phyloP scores from a whole-genome alignment of 2,113 vertebrate species.

The Corvus hawaiiensis region DNA sequence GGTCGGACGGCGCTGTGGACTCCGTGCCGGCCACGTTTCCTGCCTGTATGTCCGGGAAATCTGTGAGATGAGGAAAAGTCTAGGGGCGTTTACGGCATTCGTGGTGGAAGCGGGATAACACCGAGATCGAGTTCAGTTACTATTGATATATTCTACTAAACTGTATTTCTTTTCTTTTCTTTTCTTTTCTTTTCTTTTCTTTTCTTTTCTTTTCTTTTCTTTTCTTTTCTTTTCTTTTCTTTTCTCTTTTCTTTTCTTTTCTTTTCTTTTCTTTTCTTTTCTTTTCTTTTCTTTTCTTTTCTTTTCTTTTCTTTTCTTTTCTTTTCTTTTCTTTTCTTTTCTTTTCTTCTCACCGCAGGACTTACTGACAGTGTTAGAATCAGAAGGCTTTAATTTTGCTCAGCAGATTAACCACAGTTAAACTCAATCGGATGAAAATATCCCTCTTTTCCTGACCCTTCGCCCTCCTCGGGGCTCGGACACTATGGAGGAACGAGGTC shows the following conservation, averaged over 20 bases:
- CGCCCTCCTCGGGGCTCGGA: not conserved
- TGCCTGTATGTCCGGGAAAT: not conserved
- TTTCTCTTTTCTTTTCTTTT: not conserved
- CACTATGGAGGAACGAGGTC: not conserved
- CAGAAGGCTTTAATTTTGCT: not conserved
- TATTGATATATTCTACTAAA: not conserved
- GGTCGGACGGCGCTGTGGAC: not conserved
- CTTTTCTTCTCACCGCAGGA: not conserved
- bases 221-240: rapidly evolving
- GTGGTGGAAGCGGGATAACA: not conserved
- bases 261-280: rapidly evolving
- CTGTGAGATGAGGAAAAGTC: not conserved
- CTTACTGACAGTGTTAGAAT: not conserved
- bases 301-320: rapidly evolving
- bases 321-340: rapidly evolving
- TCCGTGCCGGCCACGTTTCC: too few relatives aligned
- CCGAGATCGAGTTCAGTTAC: not conserved
- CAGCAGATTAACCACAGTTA: not conserved
- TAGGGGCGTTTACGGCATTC: not conserved
- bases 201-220: not conserved
- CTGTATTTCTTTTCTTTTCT: rapidly evolving
- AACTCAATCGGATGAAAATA: not conserved
- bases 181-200: not conserved
- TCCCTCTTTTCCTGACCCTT: not conserved
- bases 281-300: rapidly evolving